Percentiles rank a stretch among this genome's conserved stretches.
Evolutionary conservation across 2,797 vertebrate species (phyloP).

Genomic region (Pitangus sulphuratus): DNA sequence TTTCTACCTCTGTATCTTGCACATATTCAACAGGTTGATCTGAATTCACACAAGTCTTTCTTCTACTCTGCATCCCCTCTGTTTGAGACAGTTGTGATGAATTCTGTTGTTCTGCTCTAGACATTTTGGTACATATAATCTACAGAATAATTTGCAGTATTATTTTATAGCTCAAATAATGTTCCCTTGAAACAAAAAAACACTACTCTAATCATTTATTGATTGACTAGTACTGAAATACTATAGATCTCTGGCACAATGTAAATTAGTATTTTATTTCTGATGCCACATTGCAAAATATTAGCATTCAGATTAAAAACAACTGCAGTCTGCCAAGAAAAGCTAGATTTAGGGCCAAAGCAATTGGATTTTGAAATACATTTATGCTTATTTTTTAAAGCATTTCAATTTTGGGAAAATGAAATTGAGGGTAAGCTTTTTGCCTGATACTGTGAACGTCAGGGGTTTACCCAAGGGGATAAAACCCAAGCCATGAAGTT

Average conservation of each 20-base stretch:
- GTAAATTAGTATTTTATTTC: conserved; percentile 55
- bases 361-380: conserved; percentile 62
- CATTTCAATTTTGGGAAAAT: conserved; percentile 67
- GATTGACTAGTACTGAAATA: conserved; percentile 22
- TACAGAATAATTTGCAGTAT: conserved; percentile 28
- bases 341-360: conserved; percentile 56
- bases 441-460: neutral
- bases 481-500: conserved; percentile 60
- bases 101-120: neutral
- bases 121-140: neutral
- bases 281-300: conserved; percentile 63
- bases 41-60: neutral
- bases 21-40: neutral
- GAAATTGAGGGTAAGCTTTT: conserved; percentile 48
- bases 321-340: conserved; percentile 50
- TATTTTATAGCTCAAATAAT: neutral
- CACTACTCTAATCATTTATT: neutral
- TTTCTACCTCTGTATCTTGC: neutral
- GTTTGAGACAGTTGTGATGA: neutral
- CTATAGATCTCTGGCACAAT: neutral
- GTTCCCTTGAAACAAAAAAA: neutral
- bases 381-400: conserved; percentile 56
- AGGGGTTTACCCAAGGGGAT: conserved; percentile 59
- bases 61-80: neutral
- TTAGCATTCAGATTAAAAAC: conserved; percentile 70